These are phyloP conservation scores for Tupiocoris notatus DNA, from an alignment of 2,888 invertebrate genomes.

Conservation along the genomic window DNA sequence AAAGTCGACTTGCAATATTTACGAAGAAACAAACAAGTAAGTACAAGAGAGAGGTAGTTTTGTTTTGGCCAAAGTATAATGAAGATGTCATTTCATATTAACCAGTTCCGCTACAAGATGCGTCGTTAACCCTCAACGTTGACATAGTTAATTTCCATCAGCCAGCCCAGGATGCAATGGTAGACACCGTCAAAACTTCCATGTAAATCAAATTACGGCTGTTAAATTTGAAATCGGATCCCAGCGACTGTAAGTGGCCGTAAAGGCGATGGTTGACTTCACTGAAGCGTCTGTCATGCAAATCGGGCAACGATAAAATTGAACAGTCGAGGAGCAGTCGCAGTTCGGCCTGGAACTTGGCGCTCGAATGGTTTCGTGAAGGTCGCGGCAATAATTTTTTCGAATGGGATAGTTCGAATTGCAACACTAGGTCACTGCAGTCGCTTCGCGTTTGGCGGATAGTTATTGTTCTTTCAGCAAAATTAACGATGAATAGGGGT, in stretches of 20 bases:
- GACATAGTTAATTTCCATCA: neutral
- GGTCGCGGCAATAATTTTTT: no score
- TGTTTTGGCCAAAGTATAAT: neutral
- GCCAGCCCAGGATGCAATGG: neutral
- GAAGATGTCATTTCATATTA: neutral
- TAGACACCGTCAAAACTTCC: neutral
- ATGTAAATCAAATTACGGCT: neutral
- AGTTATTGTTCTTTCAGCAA: no score
- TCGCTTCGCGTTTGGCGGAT: no score
- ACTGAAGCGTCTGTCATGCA: neutral
- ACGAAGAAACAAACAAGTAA: no score
- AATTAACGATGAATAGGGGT: no score
- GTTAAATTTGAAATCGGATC: neutral
- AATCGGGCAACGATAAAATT: neutral
- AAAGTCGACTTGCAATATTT: no score
- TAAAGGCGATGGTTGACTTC: neutral
- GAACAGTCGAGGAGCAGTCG: neutral
- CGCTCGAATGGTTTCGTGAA: neutral
- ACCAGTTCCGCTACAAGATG: neutral
- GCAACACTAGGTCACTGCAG: no score
- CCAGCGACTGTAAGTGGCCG: neutral
- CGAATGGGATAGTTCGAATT: no score
- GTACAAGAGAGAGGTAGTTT: neutral
- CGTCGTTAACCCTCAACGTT: neutral
- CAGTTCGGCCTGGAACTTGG: neutral